Evolutionary conservation across 1,140 invertebrate species (phyloP).

Genomic region (Caerostris darwini): DNA sequence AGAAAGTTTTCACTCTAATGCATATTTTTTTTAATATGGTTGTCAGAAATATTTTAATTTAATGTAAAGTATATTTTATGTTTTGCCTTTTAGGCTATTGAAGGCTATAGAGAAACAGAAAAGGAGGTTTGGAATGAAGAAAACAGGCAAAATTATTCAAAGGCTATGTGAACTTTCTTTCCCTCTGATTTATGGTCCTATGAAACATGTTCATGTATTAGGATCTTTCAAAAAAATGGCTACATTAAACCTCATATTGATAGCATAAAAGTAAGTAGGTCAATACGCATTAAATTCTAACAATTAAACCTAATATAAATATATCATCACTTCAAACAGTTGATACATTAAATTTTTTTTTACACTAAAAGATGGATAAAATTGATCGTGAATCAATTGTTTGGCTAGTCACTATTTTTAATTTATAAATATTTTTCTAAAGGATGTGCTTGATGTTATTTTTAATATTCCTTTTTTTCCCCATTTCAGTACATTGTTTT

Average conservation of each 20-base stretch:
- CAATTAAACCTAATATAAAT: too few relatives aligned
- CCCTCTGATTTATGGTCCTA: conserved; percentile 84
- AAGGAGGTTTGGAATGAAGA: conserved; percentile 89
- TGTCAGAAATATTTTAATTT: not conserved
- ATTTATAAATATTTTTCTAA: too few relatives aligned
- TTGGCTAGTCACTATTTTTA: too few relatives aligned
- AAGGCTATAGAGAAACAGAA: conserved; percentile 97
- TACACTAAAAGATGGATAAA: too few relatives aligned
- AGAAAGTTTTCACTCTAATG: too few relatives aligned
- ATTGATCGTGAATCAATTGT: too few relatives aligned
- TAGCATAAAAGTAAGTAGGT: conserved; percentile 89
- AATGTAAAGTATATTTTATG: not conserved
- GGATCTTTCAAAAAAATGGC: conserved; percentile 94
- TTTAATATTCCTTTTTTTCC: too few relatives aligned
- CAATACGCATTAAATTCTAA: not conserved
- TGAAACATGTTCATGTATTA: conserved; percentile 92
- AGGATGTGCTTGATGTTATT: too few relatives aligned
- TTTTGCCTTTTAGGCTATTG: conserved; percentile 91
- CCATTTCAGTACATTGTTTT: too few relatives aligned
- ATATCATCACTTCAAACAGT: too few relatives aligned
- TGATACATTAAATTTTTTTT: too few relatives aligned
- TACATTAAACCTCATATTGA: conserved; percentile 98
- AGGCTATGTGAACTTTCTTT: conserved; percentile 88
- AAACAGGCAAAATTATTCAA: conserved; percentile 88
- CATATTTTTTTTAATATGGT: too few relatives aligned